Evolutionary conservation across 2,113 vertebrate genomes (phyloP).

Genomic region (Actenoides lindsayi): DNA sequence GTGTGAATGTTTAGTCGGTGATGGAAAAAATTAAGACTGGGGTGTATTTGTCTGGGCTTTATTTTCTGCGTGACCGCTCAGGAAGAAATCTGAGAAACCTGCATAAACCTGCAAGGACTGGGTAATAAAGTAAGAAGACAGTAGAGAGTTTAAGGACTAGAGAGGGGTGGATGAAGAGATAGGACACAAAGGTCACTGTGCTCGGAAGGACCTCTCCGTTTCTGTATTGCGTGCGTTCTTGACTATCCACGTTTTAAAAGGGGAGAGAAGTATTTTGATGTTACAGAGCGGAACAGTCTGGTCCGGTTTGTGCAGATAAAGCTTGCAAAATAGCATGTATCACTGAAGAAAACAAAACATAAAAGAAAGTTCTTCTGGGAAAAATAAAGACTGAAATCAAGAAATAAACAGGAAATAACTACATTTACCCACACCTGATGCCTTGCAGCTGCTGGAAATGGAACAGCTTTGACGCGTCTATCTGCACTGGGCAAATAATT

Average conservation of each 20-base stretch:
- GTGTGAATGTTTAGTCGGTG: neutral
- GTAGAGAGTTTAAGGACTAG: neutral
- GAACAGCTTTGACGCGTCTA: neutral
- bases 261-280: neutral
- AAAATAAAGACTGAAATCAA: conserved; percentile 1
- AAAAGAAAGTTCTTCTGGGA: neutral
- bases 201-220: neutral
- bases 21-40: neutral
- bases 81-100: neutral
- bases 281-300: neutral
- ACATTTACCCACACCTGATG: neutral
- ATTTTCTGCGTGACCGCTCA: neutral
- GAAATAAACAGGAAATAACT: neutral
- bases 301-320: neutral
- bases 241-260: neutral
- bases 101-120: neutral
- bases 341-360: neutral
- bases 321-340: neutral
- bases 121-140: neutral
- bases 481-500: neutral
- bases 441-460: neutral
- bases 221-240: neutral
- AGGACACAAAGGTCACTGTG: neutral
- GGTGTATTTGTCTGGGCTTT: neutral
- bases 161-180: neutral